A percentile compares a stretch with the other conserved stretches of the same genome.
Conservation (phyloP, 2,888 invertebrate species). For the Andricus quercusramuli region DNA sequence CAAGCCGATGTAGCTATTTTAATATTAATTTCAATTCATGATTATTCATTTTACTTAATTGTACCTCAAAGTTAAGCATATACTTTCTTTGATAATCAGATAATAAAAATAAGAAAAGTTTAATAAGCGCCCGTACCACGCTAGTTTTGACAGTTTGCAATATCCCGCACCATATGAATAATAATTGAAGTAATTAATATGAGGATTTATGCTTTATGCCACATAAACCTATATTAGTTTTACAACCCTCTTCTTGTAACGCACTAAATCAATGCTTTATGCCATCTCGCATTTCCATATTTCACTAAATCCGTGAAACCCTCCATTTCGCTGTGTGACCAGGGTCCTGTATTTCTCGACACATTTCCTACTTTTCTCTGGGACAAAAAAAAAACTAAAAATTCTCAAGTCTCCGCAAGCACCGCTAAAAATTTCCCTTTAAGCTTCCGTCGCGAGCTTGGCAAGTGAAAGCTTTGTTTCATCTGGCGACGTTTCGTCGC, state of each 20-base stretch:
- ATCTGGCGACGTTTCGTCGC: conserved; percentile 50
- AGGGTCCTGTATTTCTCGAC: neutral
- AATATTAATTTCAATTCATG: too few relatives aligned
- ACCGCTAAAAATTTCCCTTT: conserved; percentile 47
- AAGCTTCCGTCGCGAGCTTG: conserved; percentile 30
- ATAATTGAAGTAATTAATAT: too few relatives aligned
- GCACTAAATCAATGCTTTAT: neutral
- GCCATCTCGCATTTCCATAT: neutral
- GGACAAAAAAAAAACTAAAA: conserved; percentile 50
- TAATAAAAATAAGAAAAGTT: too few relatives aligned
- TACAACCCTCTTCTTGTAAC: neutral
- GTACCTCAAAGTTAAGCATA: too few relatives aligned
- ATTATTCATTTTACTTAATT: too few relatives aligned
- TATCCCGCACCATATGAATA: too few relatives aligned
- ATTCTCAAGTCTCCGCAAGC: conserved; percentile 43
- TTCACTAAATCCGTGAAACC: neutral
- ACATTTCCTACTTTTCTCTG: conserved; percentile 37
- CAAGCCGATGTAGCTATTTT: too few relatives aligned
- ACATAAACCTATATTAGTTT: neutral
- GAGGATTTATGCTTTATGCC: too few relatives aligned
- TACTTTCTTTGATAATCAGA: too few relatives aligned
- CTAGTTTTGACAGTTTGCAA: too few relatives aligned
- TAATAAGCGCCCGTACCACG: too few relatives aligned
- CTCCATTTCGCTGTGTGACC: neutral
- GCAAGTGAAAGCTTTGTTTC: conserved; percentile 51